These are phyloP conservation scores for Charanyca ferruginea DNA, from an alignment of 2,888 invertebrate genomes.

Conservation along the genomic window DNA sequence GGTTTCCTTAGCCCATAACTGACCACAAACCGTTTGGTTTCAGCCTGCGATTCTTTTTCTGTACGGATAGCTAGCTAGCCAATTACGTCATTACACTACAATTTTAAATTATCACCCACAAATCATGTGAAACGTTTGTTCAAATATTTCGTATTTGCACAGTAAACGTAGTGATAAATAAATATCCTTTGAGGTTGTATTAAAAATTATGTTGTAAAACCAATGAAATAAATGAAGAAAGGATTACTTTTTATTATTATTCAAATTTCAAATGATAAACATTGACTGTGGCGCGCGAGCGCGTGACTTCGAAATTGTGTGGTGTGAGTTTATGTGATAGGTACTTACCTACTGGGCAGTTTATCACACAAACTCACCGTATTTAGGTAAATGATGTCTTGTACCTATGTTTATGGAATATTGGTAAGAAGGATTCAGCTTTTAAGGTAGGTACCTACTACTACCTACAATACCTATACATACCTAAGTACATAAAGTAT, in stretches of 20 bases:
- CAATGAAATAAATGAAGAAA: slow-evolving; percentile 22
- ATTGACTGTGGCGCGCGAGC: no score
- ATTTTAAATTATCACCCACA: not conserved
- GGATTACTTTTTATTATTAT: not conserved
- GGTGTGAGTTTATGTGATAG: no score
- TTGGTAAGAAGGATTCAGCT: no score
- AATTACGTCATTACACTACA: not conserved
- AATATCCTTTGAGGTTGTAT: slow-evolving; percentile 46
- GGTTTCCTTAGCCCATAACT: slow-evolving; percentile 10
- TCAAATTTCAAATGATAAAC: not conserved
- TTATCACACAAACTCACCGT: no score
- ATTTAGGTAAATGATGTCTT: no score
- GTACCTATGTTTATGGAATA: no score
- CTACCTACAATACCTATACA: no score
- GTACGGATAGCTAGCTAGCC: not conserved
- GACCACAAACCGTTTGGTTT: slow-evolving; percentile 10
- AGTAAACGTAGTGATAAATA: slow-evolving; percentile 8
- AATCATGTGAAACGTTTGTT: slow-evolving; percentile 12
- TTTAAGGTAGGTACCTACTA: no score
- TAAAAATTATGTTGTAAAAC: slow-evolving; percentile 36
- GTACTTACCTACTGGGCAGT: no score
- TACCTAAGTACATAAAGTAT: no score
- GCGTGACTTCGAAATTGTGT: no score
- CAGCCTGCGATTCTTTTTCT: slow-evolving; percentile 18
- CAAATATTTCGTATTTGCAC: slow-evolving; percentile 6